Conservation (phyloP, 2,113 vertebrate genomes). For the Saguinus midas region DNA sequence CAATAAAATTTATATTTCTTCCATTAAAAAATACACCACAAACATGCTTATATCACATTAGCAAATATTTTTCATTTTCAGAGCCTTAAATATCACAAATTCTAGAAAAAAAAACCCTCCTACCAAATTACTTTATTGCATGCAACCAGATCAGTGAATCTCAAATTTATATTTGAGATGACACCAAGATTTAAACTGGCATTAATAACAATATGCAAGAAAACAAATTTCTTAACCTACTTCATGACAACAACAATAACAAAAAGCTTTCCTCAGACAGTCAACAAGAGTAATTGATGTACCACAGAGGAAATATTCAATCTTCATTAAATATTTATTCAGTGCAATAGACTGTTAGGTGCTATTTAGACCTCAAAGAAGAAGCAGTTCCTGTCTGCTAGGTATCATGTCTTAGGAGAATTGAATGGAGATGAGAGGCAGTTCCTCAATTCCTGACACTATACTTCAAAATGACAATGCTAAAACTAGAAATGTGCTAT, state of each 20-base stretch:
- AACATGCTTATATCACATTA: slow-evolving; percentile 19
- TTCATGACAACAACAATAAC: background rate
- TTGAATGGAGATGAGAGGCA: slow-evolving; percentile 27
- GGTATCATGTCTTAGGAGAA: slow-evolving; percentile 51
- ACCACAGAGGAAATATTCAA: slow-evolving; percentile 75
- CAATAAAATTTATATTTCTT: slow-evolving; percentile 36
- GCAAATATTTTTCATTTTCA: slow-evolving; percentile 56
- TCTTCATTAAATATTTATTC: slow-evolving; percentile 78
- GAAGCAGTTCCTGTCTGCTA: slow-evolving; percentile 40
- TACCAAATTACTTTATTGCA: slow-evolving; percentile 38
- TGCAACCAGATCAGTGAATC: background rate
- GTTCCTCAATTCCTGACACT: background rate
- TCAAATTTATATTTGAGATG: slow-evolving; percentile 36
- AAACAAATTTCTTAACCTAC: slow-evolving; percentile 63
- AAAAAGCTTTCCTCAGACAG: slow-evolving; percentile 55
- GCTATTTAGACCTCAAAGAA: slow-evolving; percentile 67
- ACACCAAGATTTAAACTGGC: slow-evolving; percentile 33
- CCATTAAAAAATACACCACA: slow-evolving; percentile 21
- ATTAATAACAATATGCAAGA: slow-evolving; percentile 49
- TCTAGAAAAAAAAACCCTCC: slow-evolving; percentile 12
- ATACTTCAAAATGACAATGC: slow-evolving; percentile 24
- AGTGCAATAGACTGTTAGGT: slow-evolving; percentile 55
- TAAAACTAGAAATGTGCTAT: slow-evolving; percentile 38
- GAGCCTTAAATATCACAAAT: slow-evolving; percentile 25
- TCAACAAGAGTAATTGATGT: slow-evolving; percentile 64